Base-by-base conservation (phyloP, 2,113 vertebrate genomes). In the Scopus umbretta region DNA sequence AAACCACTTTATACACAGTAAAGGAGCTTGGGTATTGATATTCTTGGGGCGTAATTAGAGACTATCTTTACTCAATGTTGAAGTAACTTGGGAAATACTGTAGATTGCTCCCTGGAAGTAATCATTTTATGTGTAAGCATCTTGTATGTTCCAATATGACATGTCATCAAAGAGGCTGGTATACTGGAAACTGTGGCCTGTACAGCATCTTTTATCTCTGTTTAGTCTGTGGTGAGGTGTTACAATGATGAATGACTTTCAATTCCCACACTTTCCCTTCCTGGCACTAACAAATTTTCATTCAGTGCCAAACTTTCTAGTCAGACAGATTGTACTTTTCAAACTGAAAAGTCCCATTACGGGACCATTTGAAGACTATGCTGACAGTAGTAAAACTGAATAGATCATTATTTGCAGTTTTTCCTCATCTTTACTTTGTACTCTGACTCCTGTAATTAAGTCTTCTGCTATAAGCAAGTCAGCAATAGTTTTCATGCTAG, bases 241-340 rank as follows among this genome's bases (percentile, higher is more conserved):
- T 97, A 62, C 58, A 92, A 17, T 97, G 95, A 97, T 81, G 65
- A 96, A 97, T 94, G 95, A 70, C 82, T 97, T 98, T 85, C 89
- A 96, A 52, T 97, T 97, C 71, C n/a, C 56, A 65, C 61, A 17
- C 74, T 94, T 83, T 49, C 32, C 43, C 67, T 95, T 84, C 50
- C 88, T 96, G 92, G 67, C 72, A 90, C 95, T 96, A 94, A 93
- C 87, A 91, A 89, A 90, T 92, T 97, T 97, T 97, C 92, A 86
- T 95, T 89, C 40, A 49, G 62, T 94, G 55, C 32, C 38, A 70
- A 80, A 58, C 50, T 88, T 91, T 47, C 42, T 76, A 65, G 66
- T 86, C 78, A 62, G 79, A 45, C 32, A 55, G 72, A 88, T 75
- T 75, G 66, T 75, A 74, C 52, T 93, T 89, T 53, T 88, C 52